Evolutionary conservation across 2,888 invertebrate genomes (phyloP).

Genomic region (Euproctis similis): DNA sequence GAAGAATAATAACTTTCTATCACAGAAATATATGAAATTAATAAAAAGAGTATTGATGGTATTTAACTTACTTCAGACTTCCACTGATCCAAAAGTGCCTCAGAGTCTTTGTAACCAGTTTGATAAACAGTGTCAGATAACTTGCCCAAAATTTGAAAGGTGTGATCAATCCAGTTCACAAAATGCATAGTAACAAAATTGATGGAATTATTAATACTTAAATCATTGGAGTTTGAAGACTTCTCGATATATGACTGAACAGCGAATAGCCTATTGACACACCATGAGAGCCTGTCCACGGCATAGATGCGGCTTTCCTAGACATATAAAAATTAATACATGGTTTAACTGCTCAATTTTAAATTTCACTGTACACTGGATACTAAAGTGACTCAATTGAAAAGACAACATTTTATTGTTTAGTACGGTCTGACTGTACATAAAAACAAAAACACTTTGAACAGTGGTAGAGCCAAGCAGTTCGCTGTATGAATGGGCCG

Average conservation of each 20-base stretch:
- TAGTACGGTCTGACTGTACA: too few relatives aligned
- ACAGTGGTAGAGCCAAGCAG: too few relatives aligned
- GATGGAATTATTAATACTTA: slow-evolving; percentile 34
- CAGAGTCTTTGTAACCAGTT: slow-evolving; percentile 40
- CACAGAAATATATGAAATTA: too few relatives aligned
- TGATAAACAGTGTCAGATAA: slow-evolving; percentile 44
- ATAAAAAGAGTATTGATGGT: too few relatives aligned
- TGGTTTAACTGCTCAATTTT: too few relatives aligned
- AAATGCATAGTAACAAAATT: slow-evolving; percentile 54
- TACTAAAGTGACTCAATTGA: too few relatives aligned
- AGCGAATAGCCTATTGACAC: slow-evolving; percentile 41
- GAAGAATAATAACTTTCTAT: too few relatives aligned
- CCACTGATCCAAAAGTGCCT: slow-evolving; percentile 37
- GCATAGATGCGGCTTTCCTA: slow-evolving; percentile 58
- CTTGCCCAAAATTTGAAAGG: slow-evolving; percentile 55
- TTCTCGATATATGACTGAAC: slow-evolving; percentile 37
- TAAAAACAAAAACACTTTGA: too few relatives aligned
- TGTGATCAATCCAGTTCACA: slow-evolving; percentile 69
- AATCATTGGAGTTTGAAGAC: slow-evolving; percentile 15
- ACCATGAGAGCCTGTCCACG: slow-evolving; percentile 57
- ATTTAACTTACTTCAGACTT: slow-evolving; percentile 47
- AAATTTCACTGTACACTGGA: too few relatives aligned
- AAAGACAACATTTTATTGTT: too few relatives aligned
- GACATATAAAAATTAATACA: too few relatives aligned
- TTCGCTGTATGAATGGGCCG: too few relatives aligned